A percentile compares a stretch with the other conserved stretches of the same genome.
Conservation (phyloP, 2,797 vertebrate species). For the Sus cebifrons region DNA sequence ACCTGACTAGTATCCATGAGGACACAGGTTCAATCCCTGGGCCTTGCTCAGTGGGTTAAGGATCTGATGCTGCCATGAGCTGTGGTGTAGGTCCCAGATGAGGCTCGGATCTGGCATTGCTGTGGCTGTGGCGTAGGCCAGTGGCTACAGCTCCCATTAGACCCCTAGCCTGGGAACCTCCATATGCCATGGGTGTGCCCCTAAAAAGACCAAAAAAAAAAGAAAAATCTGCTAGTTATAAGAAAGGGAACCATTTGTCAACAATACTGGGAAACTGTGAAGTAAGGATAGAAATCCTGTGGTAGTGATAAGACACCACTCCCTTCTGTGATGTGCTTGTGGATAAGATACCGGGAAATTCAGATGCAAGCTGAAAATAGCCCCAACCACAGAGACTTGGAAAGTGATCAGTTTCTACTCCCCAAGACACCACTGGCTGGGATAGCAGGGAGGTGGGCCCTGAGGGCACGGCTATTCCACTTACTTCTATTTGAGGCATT, state of each 20-base stretch:
- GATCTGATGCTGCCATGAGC: no score
- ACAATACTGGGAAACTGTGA: not conserved
- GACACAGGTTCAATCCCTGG: no score
- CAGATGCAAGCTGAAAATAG: not conserved
- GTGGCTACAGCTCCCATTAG: no score
- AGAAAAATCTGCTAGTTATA: not conserved
- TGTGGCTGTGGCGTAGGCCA: no score
- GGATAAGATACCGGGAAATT: slow-evolving; percentile 4
- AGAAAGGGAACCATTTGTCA: slow-evolving; percentile 25
- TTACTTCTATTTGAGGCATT: not conserved
- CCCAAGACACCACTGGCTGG: not conserved
- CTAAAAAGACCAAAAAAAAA: no score
- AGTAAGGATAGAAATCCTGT: not conserved
- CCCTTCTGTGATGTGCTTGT: not conserved
- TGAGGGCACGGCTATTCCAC: not conserved
- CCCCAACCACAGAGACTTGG: not conserved
- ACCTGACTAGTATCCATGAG: no score
- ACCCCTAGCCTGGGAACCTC: no score
- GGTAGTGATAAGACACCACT: not conserved
- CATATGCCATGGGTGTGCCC: no score
- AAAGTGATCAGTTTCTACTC: not conserved
- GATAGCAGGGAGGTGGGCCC: not conserved
- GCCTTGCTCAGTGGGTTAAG: no score
- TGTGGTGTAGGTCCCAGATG: no score
- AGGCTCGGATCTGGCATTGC: no score